Percentiles rank a stretch among this genome's conserved stretches.
Conservation (phyloP, 2,113 vertebrate genomes). For the Dasyprocta punctata region DNA sequence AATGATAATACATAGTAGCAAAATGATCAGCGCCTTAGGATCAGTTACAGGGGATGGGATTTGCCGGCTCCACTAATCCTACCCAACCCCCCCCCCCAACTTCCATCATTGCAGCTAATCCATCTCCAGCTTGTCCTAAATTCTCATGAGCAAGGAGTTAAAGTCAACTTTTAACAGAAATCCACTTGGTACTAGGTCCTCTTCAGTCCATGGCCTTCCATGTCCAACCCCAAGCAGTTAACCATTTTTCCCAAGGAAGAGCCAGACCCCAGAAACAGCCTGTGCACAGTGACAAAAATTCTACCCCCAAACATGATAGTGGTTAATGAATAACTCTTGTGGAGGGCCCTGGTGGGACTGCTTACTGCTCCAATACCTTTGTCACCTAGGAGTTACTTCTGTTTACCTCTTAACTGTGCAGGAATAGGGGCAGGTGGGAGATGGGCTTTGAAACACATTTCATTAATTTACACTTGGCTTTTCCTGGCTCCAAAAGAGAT, state of each 20-base stretch:
- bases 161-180: slow-evolving; percentile 38
- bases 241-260: not conserved
- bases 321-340: not conserved
- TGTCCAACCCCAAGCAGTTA: not conserved
- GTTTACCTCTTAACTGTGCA: not conserved
- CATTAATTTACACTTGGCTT: slow-evolving; percentile 41
- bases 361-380: not conserved
- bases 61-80: not conserved
- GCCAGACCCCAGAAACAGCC: not conserved
- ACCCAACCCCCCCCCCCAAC: not conserved
- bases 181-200: not conserved
- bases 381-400: not conserved
- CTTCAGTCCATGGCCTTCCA: not conserved
- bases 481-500: slow-evolving; percentile 40
- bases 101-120: slow-evolving; percentile 7
- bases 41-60: slow-evolving; percentile 29
- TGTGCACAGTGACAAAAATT: not conserved
- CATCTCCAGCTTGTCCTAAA: slow-evolving; percentile 32
- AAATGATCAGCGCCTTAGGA: not conserved
- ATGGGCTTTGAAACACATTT: slow-evolving; percentile 26
- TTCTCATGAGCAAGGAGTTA: not conserved
- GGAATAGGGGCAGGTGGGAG: not conserved
- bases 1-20: not conserved
- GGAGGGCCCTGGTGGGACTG: not conserved
- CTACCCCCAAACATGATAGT: not conserved